Evolutionary conservation across 2,888 invertebrate species (phyloP).

Genomic region (Actias luna): DNA sequence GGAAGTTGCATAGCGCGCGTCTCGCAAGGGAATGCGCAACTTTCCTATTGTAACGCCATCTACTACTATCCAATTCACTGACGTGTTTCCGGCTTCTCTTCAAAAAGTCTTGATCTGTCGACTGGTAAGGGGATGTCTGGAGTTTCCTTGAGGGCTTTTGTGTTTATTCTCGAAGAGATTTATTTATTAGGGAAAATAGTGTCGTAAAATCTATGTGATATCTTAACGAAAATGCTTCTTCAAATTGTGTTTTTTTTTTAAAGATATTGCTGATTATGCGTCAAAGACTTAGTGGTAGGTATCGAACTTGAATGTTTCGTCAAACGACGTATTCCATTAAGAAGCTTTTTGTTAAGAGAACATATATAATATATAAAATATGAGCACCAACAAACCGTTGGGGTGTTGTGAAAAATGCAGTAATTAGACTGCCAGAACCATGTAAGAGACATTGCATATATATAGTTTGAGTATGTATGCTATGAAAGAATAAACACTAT

Average conservation of each 20-base stretch:
- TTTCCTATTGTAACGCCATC: slow-evolving; percentile 76
- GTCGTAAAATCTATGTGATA: neutral
- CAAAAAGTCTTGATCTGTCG: slow-evolving; percentile 77
- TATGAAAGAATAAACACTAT: neutral
- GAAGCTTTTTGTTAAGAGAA: neutral
- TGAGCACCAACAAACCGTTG: too few relatives aligned
- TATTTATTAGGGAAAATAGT: slow-evolving; percentile 50
- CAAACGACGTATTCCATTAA: neutral
- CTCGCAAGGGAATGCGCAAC: slow-evolving; percentile 55
- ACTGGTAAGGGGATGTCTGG: slow-evolving; percentile 65
- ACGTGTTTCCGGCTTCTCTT: slow-evolving; percentile 77
- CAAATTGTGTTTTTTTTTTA: neutral
- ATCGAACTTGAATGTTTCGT: neutral
- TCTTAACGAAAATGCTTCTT: neutral
- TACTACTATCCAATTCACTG: slow-evolving; percentile 73
- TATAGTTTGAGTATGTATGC: too few relatives aligned
- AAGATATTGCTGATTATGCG: neutral
- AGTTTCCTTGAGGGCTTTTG: slow-evolving; percentile 75
- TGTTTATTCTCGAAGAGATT: slow-evolving; percentile 65
- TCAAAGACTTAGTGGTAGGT: neutral
- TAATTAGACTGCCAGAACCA: too few relatives aligned
- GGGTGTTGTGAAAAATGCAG: too few relatives aligned
- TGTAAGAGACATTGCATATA: too few relatives aligned
- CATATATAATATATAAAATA: too few relatives aligned
- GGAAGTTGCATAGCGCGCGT: slow-evolving; percentile 59